Percentiles rank a stretch among this genome's conserved stretches.
These are phyloP conservation scores for Cirrhinus molitorella DNA, from an alignment of 2,797 vertebrate species.

Conservation along the genomic window DNA sequence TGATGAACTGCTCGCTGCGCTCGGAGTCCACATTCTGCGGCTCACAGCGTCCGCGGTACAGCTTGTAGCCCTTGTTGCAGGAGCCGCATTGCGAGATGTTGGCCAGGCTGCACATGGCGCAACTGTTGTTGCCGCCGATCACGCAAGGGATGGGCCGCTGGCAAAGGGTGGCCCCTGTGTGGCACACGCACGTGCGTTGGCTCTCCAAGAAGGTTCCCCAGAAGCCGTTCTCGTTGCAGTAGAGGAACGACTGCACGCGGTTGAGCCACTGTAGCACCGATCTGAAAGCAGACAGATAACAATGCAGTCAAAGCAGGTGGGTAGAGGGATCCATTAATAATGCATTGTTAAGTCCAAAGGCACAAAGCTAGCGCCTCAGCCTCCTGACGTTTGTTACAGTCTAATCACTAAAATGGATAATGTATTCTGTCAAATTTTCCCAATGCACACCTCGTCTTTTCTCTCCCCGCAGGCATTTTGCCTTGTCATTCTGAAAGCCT, in stretches of 20 bases:
- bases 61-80: slow-evolving; percentile 99
- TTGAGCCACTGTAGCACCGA: slow-evolving; percentile 99
- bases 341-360: not conserved
- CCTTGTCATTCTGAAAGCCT: slow-evolving; percentile 76
- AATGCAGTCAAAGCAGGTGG: slow-evolving; percentile 24
- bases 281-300: slow-evolving; percentile 72
- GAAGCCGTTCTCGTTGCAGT: slow-evolving; percentile 99
- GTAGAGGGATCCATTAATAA: slow-evolving; percentile 54
- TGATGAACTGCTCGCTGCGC: slow-evolving; percentile 98
- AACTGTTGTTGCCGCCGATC: slow-evolving; percentile 98
- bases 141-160: slow-evolving; percentile 97
- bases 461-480: slow-evolving; percentile 68
- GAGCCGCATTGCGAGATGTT: slow-evolving; percentile 99
- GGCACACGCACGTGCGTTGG: slow-evolving; percentile 95
- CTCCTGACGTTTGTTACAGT: slow-evolving; percentile 46
- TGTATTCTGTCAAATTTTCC: slow-evolving; percentile 65
- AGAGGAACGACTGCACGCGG: slow-evolving; percentile 96
- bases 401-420: slow-evolving; percentile 62
- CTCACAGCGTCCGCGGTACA: slow-evolving; percentile 96
- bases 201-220: slow-evolving; percentile 99
- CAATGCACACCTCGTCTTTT: slow-evolving; percentile 71
- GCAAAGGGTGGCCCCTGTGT: slow-evolving; percentile 92
- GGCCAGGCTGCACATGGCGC: slow-evolving; percentile 98
- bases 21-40: slow-evolving; percentile 99
- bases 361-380: slow-evolving; percentile 46